These are phyloP conservation scores for Xylocopa sonorina DNA, from an alignment of 1,140 invertebrate species.

Conservation along the genomic window DNA sequence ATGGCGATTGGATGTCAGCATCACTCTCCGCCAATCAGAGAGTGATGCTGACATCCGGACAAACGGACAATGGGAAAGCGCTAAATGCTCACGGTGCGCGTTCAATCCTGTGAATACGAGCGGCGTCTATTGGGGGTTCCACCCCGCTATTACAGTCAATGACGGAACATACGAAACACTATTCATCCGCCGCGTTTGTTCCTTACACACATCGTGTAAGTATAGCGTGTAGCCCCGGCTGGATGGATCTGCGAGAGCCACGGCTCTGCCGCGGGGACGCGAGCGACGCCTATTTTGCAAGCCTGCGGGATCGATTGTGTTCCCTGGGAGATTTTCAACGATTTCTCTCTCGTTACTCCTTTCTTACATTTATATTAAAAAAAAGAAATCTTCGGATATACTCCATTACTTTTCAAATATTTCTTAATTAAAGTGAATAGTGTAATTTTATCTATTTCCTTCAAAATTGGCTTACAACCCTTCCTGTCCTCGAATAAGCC, in stretches of 20 bases:
- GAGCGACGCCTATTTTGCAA: slow-evolving; percentile 63
- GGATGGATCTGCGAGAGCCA: slow-evolving; percentile 31
- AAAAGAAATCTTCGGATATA: too few relatives aligned
- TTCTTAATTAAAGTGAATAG: too few relatives aligned
- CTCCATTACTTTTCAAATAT: too few relatives aligned
- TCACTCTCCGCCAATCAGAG: slow-evolving; percentile 64
- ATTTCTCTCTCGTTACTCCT: too few relatives aligned
- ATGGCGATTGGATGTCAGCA: slow-evolving; percentile 64
- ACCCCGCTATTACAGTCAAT: slow-evolving; percentile 71
- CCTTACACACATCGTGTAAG: slow-evolving; percentile 69
- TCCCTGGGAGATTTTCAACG: too few relatives aligned
- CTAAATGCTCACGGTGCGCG: slow-evolving; percentile 59
- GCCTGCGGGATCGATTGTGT: background rate
- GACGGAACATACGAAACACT: slow-evolving; percentile 70
- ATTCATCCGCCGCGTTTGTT: slow-evolving; percentile 66
- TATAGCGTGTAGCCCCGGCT: slow-evolving; percentile 57
- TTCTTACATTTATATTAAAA: too few relatives aligned
- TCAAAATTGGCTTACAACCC: too few relatives aligned
- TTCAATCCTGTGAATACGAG: slow-evolving; percentile 62
- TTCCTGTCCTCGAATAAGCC: too few relatives aligned
- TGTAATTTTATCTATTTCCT: too few relatives aligned
- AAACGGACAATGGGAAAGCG: slow-evolving; percentile 58
- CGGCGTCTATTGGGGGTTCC: slow-evolving; percentile 67
- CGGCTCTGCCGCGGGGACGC: slow-evolving; percentile 50
- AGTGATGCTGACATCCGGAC: slow-evolving; percentile 68